Evolutionary conservation across 2,113 vertebrate species (phyloP), one percentile per base, ranked within the genome.

Genomic region (Sisor rabdophorus): DNA sequence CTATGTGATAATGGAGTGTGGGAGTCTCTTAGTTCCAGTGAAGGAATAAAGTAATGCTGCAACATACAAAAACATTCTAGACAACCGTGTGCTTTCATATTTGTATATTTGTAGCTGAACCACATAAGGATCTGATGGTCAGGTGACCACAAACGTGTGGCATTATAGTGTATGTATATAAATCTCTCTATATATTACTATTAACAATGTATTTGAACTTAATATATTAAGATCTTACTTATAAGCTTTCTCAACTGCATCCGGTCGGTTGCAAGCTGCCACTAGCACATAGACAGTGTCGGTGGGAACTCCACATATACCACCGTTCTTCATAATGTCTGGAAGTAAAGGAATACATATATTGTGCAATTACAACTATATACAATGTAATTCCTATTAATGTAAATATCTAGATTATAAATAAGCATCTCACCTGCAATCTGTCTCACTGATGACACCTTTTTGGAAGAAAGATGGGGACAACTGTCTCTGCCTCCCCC

Each of bases 271-370:
- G 83, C 94, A 96, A 59, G 94, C 94, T 19, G 95, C 94, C 70
- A 94, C 94, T 19, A 96, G 91, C 79, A 96, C 94, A 4, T 96
- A 96, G 69, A 96, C 94, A 0, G 95, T 96, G 80, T 96, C 95
- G 0, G 95, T 96, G 20, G 95, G 95, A 87, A 96, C 92, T 72
- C 93, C 93, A 22, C 94, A 95, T 40, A 90, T 92, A 20, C 94
- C 95, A 0, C 93, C 94, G 0, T 86, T 92, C 89, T 91, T 95
- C 93, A 96, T 93, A 82, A 96, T 94, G 71, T 95, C 94, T 95
- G 87, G 63, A 78, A 75, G 72, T 17, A 70, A 26, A 61, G 12
- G n/a, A 76, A 73, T 17, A 70, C 26, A 61, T 15, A 22, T 64
- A n/a, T n/a, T n/a, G n/a, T n/a, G n/a, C n/a, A n/a, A n/a, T n/a